Evolutionary conservation across 2,113 vertebrate genomes (phyloP).

Genomic region (Poeciliopsis occidentalis): DNA sequence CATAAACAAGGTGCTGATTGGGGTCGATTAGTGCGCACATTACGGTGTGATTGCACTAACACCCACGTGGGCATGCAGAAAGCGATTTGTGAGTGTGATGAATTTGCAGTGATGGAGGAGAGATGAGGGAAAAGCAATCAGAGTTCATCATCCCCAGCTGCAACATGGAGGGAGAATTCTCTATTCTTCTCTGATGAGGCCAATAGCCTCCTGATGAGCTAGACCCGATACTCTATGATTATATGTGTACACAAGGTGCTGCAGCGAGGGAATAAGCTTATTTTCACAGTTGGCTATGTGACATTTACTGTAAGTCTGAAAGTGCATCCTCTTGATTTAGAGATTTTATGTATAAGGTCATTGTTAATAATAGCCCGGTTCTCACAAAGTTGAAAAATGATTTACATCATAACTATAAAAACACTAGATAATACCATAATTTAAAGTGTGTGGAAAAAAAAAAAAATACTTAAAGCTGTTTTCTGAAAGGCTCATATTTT

Average conservation of each 20-base stretch:
- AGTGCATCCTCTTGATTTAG: background rate
- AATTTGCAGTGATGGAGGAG: constrained; percentile 44
- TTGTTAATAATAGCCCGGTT: no score
- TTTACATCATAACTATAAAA: no score
- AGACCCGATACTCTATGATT: constrained; percentile 25
- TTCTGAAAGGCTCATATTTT: no score
- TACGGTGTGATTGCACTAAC: constrained; percentile 63
- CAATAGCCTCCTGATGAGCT: constrained; percentile 28
- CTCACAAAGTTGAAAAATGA: no score
- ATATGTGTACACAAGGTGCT: constrained; percentile 31
- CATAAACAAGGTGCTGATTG: constrained; percentile 58
- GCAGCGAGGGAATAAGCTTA: constrained; percentile 1
- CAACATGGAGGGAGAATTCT: constrained; percentile 26
- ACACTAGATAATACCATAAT: background rate
- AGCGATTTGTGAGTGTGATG: constrained; percentile 41
- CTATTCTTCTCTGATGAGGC: constrained; percentile 28
- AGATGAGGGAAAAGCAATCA: constrained; percentile 61
- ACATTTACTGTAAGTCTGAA: background rate
- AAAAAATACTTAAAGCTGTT: no score
- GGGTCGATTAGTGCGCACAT: constrained; percentile 51
- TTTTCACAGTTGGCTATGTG: background rate
- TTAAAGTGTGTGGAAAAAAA: background rate
- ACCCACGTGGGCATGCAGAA: constrained; percentile 31
- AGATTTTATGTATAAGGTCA: no score
- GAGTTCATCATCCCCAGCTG: constrained; percentile 46